A percentile compares a stretch with the other conserved stretches of the same genome.
Conservation (phyloP, 2,888 invertebrate genomes). For the Ennomos erosarius region DNA sequence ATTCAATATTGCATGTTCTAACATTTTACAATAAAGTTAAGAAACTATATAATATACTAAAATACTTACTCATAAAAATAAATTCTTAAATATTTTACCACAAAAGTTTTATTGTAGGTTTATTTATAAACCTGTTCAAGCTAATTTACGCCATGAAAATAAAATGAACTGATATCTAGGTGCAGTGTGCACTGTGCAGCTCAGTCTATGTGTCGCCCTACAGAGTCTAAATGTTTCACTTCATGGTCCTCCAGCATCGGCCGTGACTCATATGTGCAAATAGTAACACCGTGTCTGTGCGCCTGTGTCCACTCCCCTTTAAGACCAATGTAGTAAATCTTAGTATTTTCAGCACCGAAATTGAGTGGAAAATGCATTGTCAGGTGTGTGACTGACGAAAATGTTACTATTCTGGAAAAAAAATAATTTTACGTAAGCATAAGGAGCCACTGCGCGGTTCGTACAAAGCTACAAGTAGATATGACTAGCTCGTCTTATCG, state of each 20-base stretch:
- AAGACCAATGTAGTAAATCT: slow-evolving; percentile 97
- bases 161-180: too few relatives aligned
- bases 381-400: slow-evolving; percentile 95
- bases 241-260: slow-evolving; percentile 96
- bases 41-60: too few relatives aligned
- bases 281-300: slow-evolving; percentile 95
- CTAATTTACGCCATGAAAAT: too few relatives aligned
- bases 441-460: too few relatives aligned
- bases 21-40: too few relatives aligned
- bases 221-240: slow-evolving; percentile 86
- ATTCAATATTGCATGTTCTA: too few relatives aligned
- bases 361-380: slow-evolving; percentile 96
- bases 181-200: background rate
- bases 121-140: background rate
- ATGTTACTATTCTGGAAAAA: slow-evolving; percentile 92
- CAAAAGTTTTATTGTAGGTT: too few relatives aligned
- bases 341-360: slow-evolving; percentile 93
- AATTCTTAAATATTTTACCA: too few relatives aligned
- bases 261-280: slow-evolving; percentile 94
- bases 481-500: too few relatives aligned
- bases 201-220: slow-evolving; percentile 84
- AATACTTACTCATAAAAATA: too few relatives aligned
- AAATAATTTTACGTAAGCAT: background rate
- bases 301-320: slow-evolving; percentile 96
- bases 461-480: too few relatives aligned